phyloP scores from a whole-genome alignment of 2,113 vertebrate species.

The Forbesichthys papilliferus region DNA sequence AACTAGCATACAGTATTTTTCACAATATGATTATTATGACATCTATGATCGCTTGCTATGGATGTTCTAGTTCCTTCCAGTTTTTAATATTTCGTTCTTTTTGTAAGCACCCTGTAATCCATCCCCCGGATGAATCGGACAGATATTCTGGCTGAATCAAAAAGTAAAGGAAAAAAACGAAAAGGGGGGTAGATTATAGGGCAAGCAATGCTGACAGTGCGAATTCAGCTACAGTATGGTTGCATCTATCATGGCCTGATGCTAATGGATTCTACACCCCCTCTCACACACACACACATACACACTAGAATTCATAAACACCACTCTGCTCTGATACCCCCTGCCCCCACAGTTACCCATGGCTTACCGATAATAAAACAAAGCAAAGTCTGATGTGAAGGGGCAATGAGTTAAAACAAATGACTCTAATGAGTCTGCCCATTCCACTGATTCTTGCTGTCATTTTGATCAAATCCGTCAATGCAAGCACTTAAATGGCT shows the following conservation, averaged over 20 bases:
- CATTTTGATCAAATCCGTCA: slow-evolving; percentile 42
- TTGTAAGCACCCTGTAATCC: too few relatives aligned
- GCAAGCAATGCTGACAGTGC: slow-evolving; percentile 47
- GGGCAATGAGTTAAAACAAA: slow-evolving; percentile 67
- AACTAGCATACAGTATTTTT: too few relatives aligned
- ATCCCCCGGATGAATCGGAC: too few relatives aligned
- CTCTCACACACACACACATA: slow-evolving; percentile 22
- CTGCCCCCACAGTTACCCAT: background rate
- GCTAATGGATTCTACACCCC: slow-evolving; percentile 48
- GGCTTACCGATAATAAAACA: slow-evolving; percentile 32
- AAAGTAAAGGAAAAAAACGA: background rate
- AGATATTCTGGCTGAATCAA: background rate
- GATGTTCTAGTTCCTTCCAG: too few relatives aligned
- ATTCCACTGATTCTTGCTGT: slow-evolving; percentile 45
- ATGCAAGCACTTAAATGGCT: slow-evolving; percentile 37
- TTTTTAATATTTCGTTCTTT: too few relatives aligned
- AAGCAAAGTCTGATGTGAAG: slow-evolving; percentile 50
- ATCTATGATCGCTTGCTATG: too few relatives aligned
- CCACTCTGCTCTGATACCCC: background rate
- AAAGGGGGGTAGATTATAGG: background rate
- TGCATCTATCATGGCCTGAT: slow-evolving; percentile 57
- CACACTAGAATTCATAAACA: background rate
- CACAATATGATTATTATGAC: too few relatives aligned
- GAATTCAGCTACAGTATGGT: slow-evolving; percentile 41
- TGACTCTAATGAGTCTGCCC: slow-evolving; percentile 60